These are phyloP conservation scores for Gnatocerus cornutus DNA, from an alignment of 2,888 invertebrate genomes.

Conservation along the genomic window DNA sequence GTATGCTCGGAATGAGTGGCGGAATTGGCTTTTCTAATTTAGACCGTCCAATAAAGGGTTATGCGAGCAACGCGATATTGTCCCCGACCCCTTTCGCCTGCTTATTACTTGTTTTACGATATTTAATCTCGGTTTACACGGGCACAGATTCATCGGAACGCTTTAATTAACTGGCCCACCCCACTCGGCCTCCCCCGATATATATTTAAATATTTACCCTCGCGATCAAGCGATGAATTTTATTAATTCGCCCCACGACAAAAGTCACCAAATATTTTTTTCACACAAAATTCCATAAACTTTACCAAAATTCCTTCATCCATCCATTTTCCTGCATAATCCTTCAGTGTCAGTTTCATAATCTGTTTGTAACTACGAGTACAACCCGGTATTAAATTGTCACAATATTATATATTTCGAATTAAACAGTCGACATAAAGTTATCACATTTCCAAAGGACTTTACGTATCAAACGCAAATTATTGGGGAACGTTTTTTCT, in stretches of 20 bases:
- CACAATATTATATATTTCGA: constrained; percentile 54
- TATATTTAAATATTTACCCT: constrained; percentile 52
- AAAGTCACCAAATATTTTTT: constrained; percentile 9
- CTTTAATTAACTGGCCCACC: constrained; percentile 63
- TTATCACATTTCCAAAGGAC: constrained; percentile 48
- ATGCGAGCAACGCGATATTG: constrained; percentile 61
- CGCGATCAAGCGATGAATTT: constrained; percentile 27
- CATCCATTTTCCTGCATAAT: constrained; percentile 44
- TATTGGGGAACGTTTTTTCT: constrained; percentile 4
- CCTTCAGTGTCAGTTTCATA: constrained; percentile 56
- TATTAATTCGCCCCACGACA: constrained; percentile 39
- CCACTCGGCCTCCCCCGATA: constrained; percentile 48
- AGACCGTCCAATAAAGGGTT: constrained; percentile 68
- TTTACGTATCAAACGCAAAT: constrained; percentile 12
- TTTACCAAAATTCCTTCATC: constrained; percentile 1
- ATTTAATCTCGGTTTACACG: constrained; percentile 66
- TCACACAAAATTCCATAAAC: not conserved
- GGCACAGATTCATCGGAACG: constrained; percentile 63
- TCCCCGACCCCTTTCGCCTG: constrained; percentile 62
- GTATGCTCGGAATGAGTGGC: constrained; percentile 65
- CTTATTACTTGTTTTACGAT: constrained; percentile 67
- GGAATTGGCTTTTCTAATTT: constrained; percentile 70
- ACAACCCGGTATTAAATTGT: constrained; percentile 56
- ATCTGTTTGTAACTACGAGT: constrained; percentile 53
- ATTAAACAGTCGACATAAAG: constrained; percentile 51